Conservation (phyloP, 2,797 vertebrate species). For the Rhinogobio ventralis region DNA sequence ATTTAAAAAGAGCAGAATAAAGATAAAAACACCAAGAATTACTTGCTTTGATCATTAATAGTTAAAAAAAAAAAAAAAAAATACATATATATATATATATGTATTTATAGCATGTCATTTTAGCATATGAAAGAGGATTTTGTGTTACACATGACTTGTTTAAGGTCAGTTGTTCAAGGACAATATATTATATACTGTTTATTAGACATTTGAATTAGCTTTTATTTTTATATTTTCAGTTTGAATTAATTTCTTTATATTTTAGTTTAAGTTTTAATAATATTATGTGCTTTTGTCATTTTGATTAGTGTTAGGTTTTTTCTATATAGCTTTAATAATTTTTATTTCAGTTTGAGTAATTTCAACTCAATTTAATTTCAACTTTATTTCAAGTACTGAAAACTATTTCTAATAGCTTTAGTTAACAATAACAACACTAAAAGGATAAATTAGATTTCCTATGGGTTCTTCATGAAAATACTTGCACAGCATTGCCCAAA, state of each 20-base stretch:
- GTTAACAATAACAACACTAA: not conserved
- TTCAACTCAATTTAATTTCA: not conserved
- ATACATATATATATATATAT: not conserved
- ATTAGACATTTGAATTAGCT: not conserved
- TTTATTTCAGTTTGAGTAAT: not conserved
- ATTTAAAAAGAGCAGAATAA: slow-evolving; percentile 31
- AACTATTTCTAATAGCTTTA: not conserved
- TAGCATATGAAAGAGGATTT: not conserved
- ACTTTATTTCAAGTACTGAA: not conserved
- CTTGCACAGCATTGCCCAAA: not conserved
- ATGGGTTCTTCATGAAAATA: not conserved
- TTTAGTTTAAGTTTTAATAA: not conserved
- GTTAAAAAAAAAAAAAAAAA: too few species aligned
- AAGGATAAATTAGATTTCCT: not conserved
- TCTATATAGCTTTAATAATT: not conserved
- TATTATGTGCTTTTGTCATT: not conserved
- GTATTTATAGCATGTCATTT: too few species aligned
- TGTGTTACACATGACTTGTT: not conserved
- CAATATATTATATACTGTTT: not conserved
- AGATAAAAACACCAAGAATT: not conserved
- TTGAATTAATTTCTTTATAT: not conserved
- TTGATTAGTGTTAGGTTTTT: not conserved
- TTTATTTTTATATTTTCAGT: not conserved
- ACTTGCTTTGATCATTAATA: not conserved
- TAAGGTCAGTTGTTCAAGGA: not conserved